Evolutionary conservation across 2,113 vertebrate genomes (phyloP).

Genomic region (Proterorhinus semilunaris): DNA sequence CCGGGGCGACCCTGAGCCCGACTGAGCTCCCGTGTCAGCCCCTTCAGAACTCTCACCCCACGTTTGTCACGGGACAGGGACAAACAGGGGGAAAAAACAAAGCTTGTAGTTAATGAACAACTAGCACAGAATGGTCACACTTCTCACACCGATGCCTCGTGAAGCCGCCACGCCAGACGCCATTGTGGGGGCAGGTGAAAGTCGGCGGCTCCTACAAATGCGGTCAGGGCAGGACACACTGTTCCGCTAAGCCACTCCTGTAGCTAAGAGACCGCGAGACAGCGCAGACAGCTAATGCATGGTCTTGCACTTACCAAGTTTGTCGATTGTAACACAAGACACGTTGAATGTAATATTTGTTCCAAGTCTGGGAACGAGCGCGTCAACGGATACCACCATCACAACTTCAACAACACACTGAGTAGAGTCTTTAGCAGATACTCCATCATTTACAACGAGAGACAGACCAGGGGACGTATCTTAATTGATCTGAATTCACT

Average conservation of each 20-base stretch:
- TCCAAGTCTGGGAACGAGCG: slow-evolving; percentile 57
- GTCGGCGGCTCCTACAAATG: slow-evolving; percentile 26
- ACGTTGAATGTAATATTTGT: slow-evolving; percentile 92
- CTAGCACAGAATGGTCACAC: slow-evolving; percentile 38
- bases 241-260: slow-evolving; percentile 37
- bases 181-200: neutral
- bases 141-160: slow-evolving; percentile 53
- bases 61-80: slow-evolving; percentile 43
- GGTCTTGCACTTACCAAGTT: slow-evolving; percentile 78
- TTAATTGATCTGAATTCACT: slow-evolving; percentile 68
- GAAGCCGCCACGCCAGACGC: slow-evolving; percentile 12
- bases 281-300: slow-evolving; percentile 51
- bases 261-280: slow-evolving; percentile 17
- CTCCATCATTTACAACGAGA: slow-evolving; percentile 16
- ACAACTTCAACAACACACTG: slow-evolving; percentile 34
- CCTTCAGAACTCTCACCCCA: slow-evolving; percentile 53
- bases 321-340: slow-evolving; percentile 92
- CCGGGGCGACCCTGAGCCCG: slow-evolving; percentile 34
- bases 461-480: slow-evolving; percentile 52
- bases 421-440: slow-evolving; percentile 49
- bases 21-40: slow-evolving; percentile 54
- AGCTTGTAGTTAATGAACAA: slow-evolving; percentile 54
- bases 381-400: slow-evolving; percentile 30
- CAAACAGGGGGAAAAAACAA: slow-evolving; percentile 28
- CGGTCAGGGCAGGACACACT: slow-evolving; percentile 28